A percentile compares a stretch with the other conserved stretches of the same genome.
Conservation (phyloP, 2,113 vertebrate species). For the Candoia aspera region DNA sequence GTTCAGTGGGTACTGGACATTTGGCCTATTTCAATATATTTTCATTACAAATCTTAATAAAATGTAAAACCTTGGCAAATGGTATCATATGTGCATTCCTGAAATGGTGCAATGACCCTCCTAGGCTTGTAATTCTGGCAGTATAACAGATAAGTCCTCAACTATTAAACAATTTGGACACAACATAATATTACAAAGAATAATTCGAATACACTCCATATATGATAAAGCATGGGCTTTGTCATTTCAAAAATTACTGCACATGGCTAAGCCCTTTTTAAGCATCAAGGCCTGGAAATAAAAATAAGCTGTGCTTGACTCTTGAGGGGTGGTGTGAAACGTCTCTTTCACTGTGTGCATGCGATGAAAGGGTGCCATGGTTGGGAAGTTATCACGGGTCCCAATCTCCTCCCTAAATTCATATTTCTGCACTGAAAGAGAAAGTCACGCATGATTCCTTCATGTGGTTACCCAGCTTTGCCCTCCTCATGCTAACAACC, state of each 20-base stretch:
- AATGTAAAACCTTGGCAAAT: not conserved
- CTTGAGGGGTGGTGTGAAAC: too few species aligned
- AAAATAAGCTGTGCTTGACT: not conserved
- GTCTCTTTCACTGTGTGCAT: not conserved
- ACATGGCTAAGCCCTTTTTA: not conserved
- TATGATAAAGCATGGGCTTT: not conserved
- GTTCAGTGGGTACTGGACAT: not conserved
- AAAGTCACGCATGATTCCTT: not conserved
- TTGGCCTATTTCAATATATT: not conserved
- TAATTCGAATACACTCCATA: not conserved
- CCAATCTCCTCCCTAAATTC: not conserved
- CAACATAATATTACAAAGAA: not conserved
- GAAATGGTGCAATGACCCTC: not conserved
- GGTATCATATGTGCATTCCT: not conserved
- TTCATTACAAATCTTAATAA: not conserved
- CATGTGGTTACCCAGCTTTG: not conserved
- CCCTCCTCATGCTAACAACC: not conserved
- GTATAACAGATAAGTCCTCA: not conserved
- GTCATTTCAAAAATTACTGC: not conserved
- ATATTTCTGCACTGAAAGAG: not conserved
- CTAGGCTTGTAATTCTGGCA: constrained; percentile 2
- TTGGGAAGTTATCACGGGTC: not conserved
- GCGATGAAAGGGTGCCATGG: not conserved
- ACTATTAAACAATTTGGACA: not conserved
- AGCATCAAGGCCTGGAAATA: not conserved